These are phyloP conservation scores for Bombyx mandarina DNA, from an alignment of 1,140 invertebrate species.

Conservation along the genomic window DNA sequence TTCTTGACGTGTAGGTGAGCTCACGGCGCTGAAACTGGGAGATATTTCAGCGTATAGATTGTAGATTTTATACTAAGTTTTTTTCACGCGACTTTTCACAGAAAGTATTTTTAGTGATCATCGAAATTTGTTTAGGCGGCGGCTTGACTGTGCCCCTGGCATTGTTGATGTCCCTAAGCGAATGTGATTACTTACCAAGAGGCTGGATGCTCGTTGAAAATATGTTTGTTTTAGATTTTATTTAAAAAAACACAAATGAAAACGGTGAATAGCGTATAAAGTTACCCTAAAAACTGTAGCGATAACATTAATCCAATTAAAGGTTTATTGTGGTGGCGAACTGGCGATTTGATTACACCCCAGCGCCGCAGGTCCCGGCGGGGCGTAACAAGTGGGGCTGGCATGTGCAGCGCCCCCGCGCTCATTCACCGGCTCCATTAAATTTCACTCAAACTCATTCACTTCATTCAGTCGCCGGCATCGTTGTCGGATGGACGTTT, in stretches of 20 bases:
- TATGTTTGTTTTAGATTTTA: neutral
- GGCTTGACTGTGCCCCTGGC: too few relatives aligned
- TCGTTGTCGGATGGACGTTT: constrained; percentile 19
- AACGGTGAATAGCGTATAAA: neutral
- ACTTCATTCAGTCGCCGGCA: constrained; percentile 33
- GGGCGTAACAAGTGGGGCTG: constrained; percentile 58
- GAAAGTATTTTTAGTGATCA: neutral
- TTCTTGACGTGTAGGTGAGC: too few relatives aligned
- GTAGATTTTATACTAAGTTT: neutral
- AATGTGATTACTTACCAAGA: neutral
- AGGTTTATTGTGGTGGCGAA: constrained; percentile 28
- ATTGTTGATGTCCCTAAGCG: neutral
- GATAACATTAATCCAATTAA: constrained; percentile 27
- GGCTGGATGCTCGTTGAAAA: neutral
- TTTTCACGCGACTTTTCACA: neutral
- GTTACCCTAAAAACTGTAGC: constrained; percentile 6
- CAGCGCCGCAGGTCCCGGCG: constrained; percentile 45
- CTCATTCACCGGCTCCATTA: constrained; percentile 13
- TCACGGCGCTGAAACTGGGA: too few relatives aligned
- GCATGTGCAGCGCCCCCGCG: constrained; percentile 38
- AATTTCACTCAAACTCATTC: constrained; percentile 18
- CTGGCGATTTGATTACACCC: constrained; percentile 47
- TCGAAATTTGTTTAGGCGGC: neutral
- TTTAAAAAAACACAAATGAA: neutral
- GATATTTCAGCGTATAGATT: neutral